Conservation (phyloP, 2,113 vertebrate genomes). For the Murina feae region DNA sequence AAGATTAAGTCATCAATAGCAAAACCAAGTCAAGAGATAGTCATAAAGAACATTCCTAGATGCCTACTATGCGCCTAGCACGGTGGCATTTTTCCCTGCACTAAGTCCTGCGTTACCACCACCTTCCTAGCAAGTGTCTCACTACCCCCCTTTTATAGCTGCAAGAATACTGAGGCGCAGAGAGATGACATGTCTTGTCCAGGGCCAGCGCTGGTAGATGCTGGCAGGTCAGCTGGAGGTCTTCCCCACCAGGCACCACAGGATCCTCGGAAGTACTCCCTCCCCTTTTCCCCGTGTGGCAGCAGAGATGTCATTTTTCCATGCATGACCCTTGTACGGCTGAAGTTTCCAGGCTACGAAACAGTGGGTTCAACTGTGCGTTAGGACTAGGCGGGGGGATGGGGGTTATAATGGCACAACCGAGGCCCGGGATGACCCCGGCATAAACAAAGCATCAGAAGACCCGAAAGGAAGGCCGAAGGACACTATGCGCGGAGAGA, state of each 20-base stretch:
- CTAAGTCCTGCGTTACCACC: background rate
- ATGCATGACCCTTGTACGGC: background rate
- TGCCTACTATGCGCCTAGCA: background rate
- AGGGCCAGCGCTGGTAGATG: background rate
- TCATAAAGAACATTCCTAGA: background rate
- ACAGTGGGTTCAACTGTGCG: background rate
- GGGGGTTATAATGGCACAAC: background rate
- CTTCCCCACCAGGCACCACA: background rate
- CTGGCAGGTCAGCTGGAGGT: background rate
- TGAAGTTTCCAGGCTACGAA: background rate
- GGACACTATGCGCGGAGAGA: background rate
- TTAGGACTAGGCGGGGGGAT: background rate
- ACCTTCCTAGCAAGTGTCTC: background rate
- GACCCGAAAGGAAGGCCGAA: background rate
- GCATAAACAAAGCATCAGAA: background rate
- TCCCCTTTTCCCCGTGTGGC: background rate
- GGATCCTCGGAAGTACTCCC: background rate
- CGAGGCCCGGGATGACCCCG: slow-evolving; percentile 1
- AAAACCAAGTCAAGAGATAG: background rate
- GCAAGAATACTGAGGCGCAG: background rate
- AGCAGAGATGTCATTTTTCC: background rate
- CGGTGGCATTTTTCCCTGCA: background rate
- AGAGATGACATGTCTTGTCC: background rate
- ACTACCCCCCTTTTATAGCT: background rate
- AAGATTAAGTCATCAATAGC: background rate